Conservation (phyloP, 2,113 vertebrate genomes). For the Tinamus guttatus region DNA sequence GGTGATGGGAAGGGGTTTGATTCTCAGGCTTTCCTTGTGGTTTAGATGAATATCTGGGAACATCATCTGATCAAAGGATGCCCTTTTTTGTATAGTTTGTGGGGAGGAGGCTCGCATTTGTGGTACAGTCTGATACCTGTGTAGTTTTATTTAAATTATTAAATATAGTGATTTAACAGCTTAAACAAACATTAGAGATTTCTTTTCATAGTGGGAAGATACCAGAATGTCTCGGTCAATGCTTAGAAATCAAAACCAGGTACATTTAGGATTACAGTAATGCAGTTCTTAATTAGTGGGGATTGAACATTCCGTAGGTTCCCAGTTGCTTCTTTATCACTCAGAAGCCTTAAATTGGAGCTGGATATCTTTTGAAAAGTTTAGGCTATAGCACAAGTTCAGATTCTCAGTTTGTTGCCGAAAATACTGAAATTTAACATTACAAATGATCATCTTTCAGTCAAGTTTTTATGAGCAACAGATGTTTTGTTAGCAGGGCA, state of each 20-base stretch:
- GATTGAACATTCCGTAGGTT: neutral
- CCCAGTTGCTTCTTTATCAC: neutral
- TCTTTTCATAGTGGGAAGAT: neutral
- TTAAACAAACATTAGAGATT: neutral
- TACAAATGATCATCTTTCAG: neutral
- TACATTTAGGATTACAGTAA: neutral
- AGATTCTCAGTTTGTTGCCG: neutral
- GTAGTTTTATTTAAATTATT: neutral
- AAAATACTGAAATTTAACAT: neutral
- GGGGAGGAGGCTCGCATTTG: neutral
- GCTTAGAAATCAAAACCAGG: neutral
- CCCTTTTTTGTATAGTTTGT: neutral
- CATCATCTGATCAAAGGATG: neutral
- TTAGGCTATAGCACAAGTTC: neutral
- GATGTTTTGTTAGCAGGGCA: neutral
- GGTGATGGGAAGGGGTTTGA: neutral
- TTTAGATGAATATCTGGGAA: neutral
- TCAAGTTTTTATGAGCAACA: neutral
- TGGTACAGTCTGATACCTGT: neutral
- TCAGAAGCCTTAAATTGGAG: neutral
- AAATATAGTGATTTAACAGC: neutral
- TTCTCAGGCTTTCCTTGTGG: neutral
- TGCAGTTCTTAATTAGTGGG: neutral
- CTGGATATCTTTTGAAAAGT: neutral
- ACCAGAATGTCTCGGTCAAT: neutral